Base-by-base conservation (phyloP, 2,797 vertebrate species). In the Molossus molossus region DNA sequence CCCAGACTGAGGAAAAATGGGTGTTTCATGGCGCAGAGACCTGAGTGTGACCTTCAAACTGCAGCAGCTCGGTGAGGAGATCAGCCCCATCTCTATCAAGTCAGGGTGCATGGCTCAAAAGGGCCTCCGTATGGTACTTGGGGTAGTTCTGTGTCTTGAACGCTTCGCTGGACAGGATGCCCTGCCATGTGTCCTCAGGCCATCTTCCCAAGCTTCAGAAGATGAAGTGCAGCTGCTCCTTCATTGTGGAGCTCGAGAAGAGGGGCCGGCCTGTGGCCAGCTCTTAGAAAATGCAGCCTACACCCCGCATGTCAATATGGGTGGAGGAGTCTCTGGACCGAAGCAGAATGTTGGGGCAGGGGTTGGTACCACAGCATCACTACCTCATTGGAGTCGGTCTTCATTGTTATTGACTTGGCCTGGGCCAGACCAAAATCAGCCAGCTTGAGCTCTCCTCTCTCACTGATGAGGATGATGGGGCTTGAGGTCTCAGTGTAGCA, bases 311-410 rank as follows among this genome's bases (percentile, higher is more conserved):
- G 94, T 53, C 99, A 84, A 99, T 99, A 97, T 99, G 99, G 8
- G 99, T 99, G 73, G 99, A 99, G 95, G 99, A 99, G 97, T 99
- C 99, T 0, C 99, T 99, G 97, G 99, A 99, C 93, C 99, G 99
- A 69, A 99, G 97, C 48, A 99, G 97, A 95, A 99, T 99, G 97
- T 99, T 99, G 0, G 99, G 99, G 40, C 40, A 45, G 4, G 0
- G 99, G 99, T 5, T 99, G 98, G 97, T 99, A 99, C 99, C 99
- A 99, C 76, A 99, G 98, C 0, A 99, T 99, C 96, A 99, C 99
- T 97, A 99, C 99, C 97, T 99, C 99, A 0, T 99, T 99, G 37
- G 99, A 99, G 97, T 99, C 99, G 0, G 99, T 99, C 98, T 99
- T 99, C 0, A 99, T 99, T 27, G 99, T 99, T 95, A 99, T 99